Base-by-base conservation (phyloP, 2,888 invertebrate species). In the Phrixothrix hirtus region DNA sequence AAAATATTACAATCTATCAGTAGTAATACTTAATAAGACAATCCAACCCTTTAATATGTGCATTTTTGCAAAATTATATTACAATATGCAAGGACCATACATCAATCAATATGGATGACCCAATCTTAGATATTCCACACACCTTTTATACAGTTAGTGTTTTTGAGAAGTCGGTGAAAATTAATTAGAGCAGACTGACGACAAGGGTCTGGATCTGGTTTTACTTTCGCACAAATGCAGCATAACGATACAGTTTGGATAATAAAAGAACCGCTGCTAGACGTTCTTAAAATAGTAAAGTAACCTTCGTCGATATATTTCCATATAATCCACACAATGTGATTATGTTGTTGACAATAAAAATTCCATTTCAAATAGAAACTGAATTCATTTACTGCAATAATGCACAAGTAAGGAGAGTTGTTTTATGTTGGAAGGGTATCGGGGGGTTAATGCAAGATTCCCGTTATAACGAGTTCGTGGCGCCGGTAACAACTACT, bases 401-500 rank as follows among this genome's bases (percentile, higher is more conserved):
- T 34, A 44, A 44, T 13, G 34, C 27, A 44, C 35, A 11, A 26
- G 17, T 44, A 51, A 16, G 51, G 51, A 51, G 38, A 32, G 43
- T 43, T 39, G 45, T 17, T 35, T 12, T 31, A 11, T 35, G 25
- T 38, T 13, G 16, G 11, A 49, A 44, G 51, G 56, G 43, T 36
- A 35, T 43, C 27, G 37, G 44, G 45, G 50, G 49, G 52, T 44
- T 50, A 43, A 53, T 42, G 46, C 25, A 54, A 30, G 49, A 55
- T 55, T 64, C 61, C 64, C 64, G 64, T 64, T 64, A 64, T 36
- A 60, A 65, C 65, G 57, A 61, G 65, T 65, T 57, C 49, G 56
- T 64, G 65, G 65, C 65, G 65, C 65, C 64, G 59, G 55, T 51
- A 50, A 59, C 61, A 47, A 61, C 57, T 62, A 48, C 63, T 61